Base-by-base conservation (phyloP, 2,797 vertebrate species). In the Schizopygopsis malacanthus region DNA sequence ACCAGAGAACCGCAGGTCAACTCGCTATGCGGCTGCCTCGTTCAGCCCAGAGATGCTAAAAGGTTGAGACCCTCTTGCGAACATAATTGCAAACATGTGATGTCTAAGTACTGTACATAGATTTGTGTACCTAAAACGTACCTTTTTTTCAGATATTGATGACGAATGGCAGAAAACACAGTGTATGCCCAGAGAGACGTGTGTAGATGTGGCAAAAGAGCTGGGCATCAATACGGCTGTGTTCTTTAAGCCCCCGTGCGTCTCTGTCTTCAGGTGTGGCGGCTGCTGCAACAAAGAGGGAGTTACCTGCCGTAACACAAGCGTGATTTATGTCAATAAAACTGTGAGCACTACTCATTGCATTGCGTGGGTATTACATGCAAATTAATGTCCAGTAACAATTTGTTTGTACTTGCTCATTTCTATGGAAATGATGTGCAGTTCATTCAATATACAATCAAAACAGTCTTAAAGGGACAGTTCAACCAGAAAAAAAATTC, bases 111-210 rank as follows among this genome's bases (percentile, higher is more conserved):
- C 10, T 50, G 10, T 11, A 12, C 59, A 65, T 5, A 2, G 20
- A 59, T 45, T 84, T 70, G 37, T 71, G 65, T 18, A 18, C 28
- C 28, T 67, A 22, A 63, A 16, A 43, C 12, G 6, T 83, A 18
- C 72, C 12, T 28, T 81, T 71, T 71, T 11, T 37, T 0, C 61
- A 96, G 98, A 97, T 87, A 98, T 99, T 90, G 98, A 99, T 77
- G 98, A 99, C 41, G 98, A 99, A 91, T 99, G 98, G 98, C 98
- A 98, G 92, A 95, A 95, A 89, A 99, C 97, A 12, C 98, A 98
- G 89, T 99, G 98, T 59, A 96, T 96, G 92, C 98, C 98, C 56
- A 94, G 98, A 91, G 98, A 99, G 93, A 97, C 97, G 0, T 99
- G 97, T 0, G 95, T 99, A 6, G 97, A 99, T 56, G 97, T 99